Base-by-base conservation (phyloP, 1,140 invertebrate genomes). In the Scaptodrosophila lebanonensis region DNA sequence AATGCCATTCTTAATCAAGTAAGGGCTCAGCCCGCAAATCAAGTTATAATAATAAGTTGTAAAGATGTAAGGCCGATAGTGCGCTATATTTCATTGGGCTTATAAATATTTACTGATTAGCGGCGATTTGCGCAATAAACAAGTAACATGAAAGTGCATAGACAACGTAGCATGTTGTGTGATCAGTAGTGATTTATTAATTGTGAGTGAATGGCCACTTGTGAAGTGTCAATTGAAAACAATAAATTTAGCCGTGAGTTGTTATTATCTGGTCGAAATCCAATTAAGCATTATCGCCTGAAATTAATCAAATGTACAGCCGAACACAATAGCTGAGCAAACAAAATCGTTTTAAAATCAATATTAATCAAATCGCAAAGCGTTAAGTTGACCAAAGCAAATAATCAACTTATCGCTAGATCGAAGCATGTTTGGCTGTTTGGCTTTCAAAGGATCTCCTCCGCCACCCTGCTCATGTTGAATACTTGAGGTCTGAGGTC, bases 241-340 rank as follows among this genome's bases (percentile, higher is more conserved):
- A n/a, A 42, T 49, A 32, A 51, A 36, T 61, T 20, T 75, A 69
- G 48, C 53, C 54, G 40, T 60, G 27, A 66, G 50, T 68, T 69
- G 33, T 18, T 42, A 64, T 65, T 65, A 79, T 79, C 75, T 79
- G 70, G 69, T 75, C 75, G 53, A 79, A 75, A 79, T 79, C 75
- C 75, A 79, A 79, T 82, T 83, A 82, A 82, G 75, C 69, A 75
- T 82, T 82, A 82, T 82, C 75, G 58, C 65, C 75, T 79, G 42
- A 79, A 79, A 79, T 82, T 82, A 82, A 82, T 82, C 75, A 82
- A 69, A 36, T 40, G 33, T 48, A 82, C 75, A 82, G 76, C 66
- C 57, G 53, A 66, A 70, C 66, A 82, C 75, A 75, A 82, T 75
- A 53, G 66, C 75, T 82, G 35, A 52, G 75, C 59, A 82, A 82